These are phyloP conservation scores for Ditula angustiorana DNA, from an alignment of 2,888 invertebrate species.

Conservation along the genomic window DNA sequence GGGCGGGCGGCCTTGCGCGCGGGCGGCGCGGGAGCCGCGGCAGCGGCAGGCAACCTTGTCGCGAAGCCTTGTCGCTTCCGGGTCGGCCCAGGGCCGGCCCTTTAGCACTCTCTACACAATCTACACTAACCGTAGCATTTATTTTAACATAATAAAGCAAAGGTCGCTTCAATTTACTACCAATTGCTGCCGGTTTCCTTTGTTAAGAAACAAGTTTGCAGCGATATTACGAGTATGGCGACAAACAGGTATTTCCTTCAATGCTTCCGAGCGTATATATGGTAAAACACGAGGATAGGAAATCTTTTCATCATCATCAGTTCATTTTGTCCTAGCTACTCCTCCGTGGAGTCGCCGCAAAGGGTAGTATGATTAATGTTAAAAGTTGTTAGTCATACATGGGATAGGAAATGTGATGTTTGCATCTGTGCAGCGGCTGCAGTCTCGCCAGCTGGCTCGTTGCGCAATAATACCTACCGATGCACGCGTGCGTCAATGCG, in stretches of 20 bases:
- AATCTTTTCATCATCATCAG: no score
- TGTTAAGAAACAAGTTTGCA: neutral
- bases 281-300: no score
- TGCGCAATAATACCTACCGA: conserved; percentile 65
- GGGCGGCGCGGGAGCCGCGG: conserved; percentile 33
- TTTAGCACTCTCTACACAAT: conserved; percentile 59
- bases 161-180: conserved; percentile 10
- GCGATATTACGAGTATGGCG: neutral
- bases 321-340: no score
- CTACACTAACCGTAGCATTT: conserved; percentile 18
- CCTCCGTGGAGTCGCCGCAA: no score
- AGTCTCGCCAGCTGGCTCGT: conserved; percentile 64
- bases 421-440: conserved; percentile 48
- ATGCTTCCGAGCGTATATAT: no score
- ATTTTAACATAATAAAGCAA: conserved; percentile 15
- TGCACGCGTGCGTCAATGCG: conserved; percentile 62
- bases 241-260: no score
- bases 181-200: neutral
- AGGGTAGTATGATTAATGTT: neutral
- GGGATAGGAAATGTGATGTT: conserved; percentile 53
- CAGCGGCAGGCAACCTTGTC: conserved; percentile 69
- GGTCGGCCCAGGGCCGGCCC: conserved; percentile 75
- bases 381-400: conserved; percentile 36
- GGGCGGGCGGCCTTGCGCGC: conserved; percentile 57
- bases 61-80: conserved; percentile 75